Percentiles rank a stretch among this genome's conserved stretches.
These are phyloP conservation scores for Sparus aurata DNA, from an alignment of 2,797 vertebrate species.

Conservation along the genomic window DNA sequence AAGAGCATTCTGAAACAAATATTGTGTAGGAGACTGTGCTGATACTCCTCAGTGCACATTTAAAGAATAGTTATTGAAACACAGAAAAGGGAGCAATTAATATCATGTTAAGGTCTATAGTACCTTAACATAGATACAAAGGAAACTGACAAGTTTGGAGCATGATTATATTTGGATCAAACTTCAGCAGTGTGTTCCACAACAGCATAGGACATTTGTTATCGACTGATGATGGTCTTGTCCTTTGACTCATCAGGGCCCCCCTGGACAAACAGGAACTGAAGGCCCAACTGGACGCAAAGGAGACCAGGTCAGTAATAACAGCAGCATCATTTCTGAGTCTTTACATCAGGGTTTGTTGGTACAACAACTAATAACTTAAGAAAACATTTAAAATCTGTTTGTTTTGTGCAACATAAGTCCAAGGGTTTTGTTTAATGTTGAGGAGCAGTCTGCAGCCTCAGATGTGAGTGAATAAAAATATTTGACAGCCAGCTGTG, in stretches of 20 bases:
- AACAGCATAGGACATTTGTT: neutral
- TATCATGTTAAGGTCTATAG: neutral
- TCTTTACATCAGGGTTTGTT: slow-evolving; percentile 6
- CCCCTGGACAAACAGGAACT: slow-evolving; percentile 77
- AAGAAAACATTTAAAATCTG: neutral
- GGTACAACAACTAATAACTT: neutral
- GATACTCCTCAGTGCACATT: neutral
- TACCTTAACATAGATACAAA: neutral
- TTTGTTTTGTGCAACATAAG: neutral
- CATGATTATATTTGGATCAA: neutral
- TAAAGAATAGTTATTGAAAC: neutral
- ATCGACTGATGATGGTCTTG: neutral
- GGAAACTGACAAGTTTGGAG: neutral
- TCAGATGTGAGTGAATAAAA: neutral
- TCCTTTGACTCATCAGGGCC: slow-evolving; percentile 80
- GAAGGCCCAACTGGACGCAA: slow-evolving; percentile 87
- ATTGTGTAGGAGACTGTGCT: neutral
- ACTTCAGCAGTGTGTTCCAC: neutral
- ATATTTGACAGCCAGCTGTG: neutral
- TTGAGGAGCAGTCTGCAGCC: neutral
- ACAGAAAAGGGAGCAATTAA: neutral
- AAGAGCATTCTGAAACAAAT: neutral
- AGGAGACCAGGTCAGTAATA: slow-evolving; percentile 87
- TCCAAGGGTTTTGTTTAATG: neutral
- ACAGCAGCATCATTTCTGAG: neutral